Evolutionary conservation across 2,888 invertebrate genomes (phyloP).

Genomic region (Diploptera punctata): DNA sequence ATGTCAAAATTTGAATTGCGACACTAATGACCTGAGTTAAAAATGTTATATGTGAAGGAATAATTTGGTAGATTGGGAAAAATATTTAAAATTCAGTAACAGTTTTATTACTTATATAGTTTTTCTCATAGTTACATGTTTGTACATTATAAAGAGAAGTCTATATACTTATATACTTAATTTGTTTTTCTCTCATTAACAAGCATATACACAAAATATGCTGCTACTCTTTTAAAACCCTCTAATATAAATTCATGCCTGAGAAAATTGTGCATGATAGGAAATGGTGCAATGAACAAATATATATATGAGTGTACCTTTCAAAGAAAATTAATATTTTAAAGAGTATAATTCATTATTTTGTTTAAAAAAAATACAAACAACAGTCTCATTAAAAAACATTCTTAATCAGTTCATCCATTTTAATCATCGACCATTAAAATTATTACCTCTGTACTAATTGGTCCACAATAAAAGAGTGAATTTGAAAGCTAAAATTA

Average conservation of each 20-base stretch:
- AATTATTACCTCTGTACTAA: too few species aligned
- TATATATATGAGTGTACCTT: too few species aligned
- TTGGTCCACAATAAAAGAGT: too few species aligned
- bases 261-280: background rate
- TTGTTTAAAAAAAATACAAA: too few species aligned
- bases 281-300: background rate
- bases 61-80: too few species aligned
- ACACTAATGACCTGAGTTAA: background rate
- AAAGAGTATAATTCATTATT: too few species aligned
- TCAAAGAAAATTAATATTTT: too few species aligned
- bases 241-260: background rate
- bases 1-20: background rate
- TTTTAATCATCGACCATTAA: too few species aligned
- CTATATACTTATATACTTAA: background rate
- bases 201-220: background rate
- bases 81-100: background rate
- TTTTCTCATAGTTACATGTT: slow-evolving; percentile 7
- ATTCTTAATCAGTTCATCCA: too few species aligned
- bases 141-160: slow-evolving; percentile 12
- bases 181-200: background rate
- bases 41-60: background rate
- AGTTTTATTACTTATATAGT: background rate
- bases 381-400: too few species aligned
- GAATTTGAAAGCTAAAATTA: too few species aligned
- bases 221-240: background rate